Conservation (phyloP, 2,888 invertebrate genomes). For the Temnothorax ravouxi region DNA sequence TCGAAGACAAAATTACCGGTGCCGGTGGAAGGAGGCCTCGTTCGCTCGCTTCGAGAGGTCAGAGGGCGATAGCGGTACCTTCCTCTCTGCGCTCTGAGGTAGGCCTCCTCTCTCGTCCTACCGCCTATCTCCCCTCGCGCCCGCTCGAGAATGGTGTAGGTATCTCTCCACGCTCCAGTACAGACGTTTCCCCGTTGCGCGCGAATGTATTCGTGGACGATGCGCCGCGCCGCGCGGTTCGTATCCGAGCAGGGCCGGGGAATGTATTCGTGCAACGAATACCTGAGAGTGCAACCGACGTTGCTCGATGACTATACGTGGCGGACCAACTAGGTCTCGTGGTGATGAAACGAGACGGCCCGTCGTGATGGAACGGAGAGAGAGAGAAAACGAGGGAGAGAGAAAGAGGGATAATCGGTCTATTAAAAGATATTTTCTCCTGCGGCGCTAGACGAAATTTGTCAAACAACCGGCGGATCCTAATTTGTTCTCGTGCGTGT, state of each 20-base stretch:
- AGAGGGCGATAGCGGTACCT: constrained; percentile 86
- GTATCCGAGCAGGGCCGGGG: constrained; percentile 47
- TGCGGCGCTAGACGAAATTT: constrained; percentile 81
- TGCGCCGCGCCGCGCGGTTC: constrained; percentile 57
- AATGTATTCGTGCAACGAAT: constrained; percentile 76
- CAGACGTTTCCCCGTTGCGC: constrained; percentile 57
- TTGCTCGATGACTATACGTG: constrained; percentile 60
- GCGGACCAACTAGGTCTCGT: constrained; percentile 53
- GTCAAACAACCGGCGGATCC: constrained; percentile 77
- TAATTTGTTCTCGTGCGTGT: constrained; percentile 78
- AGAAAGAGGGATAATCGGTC: constrained; percentile 54
- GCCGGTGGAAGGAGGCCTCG: constrained; percentile 81
- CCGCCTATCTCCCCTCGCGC: constrained; percentile 63
- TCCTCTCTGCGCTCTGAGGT: constrained; percentile 76
- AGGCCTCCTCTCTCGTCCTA: constrained; percentile 75
- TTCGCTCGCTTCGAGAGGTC: constrained; percentile 83
- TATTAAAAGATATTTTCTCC: constrained; percentile 77
- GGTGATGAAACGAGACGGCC: constrained; percentile 59
- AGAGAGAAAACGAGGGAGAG: constrained; percentile 58
- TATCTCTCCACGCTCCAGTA: constrained; percentile 70
- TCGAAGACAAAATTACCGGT: constrained; percentile 83
- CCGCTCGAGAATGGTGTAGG: constrained; percentile 50
- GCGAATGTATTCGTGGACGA: constrained; percentile 48
- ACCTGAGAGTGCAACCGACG: constrained; percentile 67
- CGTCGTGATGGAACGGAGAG: constrained; percentile 56